Base-by-base conservation (phyloP, 1,140 invertebrate species). In the Anoplophora glabripennis region DNA sequence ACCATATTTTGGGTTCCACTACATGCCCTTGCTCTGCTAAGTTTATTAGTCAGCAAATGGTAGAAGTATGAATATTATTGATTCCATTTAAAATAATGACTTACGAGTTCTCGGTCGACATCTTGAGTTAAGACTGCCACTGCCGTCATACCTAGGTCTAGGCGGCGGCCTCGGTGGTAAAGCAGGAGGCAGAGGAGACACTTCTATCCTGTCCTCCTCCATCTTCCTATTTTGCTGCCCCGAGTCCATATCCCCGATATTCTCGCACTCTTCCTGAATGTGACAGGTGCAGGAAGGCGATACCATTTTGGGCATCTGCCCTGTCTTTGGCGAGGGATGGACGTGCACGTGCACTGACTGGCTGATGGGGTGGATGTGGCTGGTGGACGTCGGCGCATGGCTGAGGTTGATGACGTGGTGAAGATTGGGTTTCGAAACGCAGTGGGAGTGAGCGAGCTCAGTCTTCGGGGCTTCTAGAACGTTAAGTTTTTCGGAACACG, bases 161-260 rank as follows among this genome's bases (percentile, higher is more conserved):
- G 74, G 74, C n/a, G 74, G 74, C 5, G 74, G 74, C 57, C 74
- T 51, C 18, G 74, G 74, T 0, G 74, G 74, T 48, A 76, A 57
- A n/a, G 74, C 74, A 9, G 74, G 74, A 14, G 74, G 74, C 45
- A 76, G 53, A 15, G 73, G 73, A 3, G 70, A 73, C 8, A 75
- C 66, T 57, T 76, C 74, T 49, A 76, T 76, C 21, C 73, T 59
- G 61, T 76, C 74, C 42, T 76, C 63, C 10, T 75, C 73, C 8
- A 70, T 42, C 56, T 75, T 75, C 44, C 72, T 59, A 11, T 48
- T 44, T 17, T 69, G 64, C 5, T 48, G 18, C 14, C 17, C 52
- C 37, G 44, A 53, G 15, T 62, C 65, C 10, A 58, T 15, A 28
- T 55, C 67, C 8, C 40, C 52, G 40, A 59, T 55, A 35, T 69